Conservation (phyloP, 2,888 invertebrate genomes). For the Melitaea athalia region DNA sequence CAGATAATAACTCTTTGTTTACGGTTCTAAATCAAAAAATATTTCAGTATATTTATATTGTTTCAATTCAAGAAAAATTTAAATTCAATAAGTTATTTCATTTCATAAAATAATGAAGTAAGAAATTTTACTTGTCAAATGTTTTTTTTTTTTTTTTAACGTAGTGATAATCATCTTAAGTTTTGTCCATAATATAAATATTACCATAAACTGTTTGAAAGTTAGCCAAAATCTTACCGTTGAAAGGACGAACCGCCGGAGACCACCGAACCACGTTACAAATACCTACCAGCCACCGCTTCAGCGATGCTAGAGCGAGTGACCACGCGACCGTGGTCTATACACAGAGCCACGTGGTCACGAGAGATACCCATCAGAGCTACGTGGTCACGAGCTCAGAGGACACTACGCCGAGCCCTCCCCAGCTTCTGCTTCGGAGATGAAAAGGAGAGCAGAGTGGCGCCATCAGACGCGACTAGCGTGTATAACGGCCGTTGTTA, state of each 20-base stretch:
- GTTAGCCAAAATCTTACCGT: constrained; percentile 18
- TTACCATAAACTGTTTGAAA: constrained; percentile 6
- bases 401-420: constrained; percentile 54
- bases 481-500: constrained; percentile 63
- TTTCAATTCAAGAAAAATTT: no score
- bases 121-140: no score
- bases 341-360: constrained; percentile 47
- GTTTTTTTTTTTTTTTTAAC: no score
- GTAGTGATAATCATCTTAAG: neutral
- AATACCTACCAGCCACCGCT: constrained; percentile 64
- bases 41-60: no score
- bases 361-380: constrained; percentile 43
- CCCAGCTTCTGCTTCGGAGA: constrained; percentile 62
- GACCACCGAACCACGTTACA: constrained; percentile 55
- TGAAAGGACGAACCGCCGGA: constrained; percentile 64
- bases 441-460: constrained; percentile 59
- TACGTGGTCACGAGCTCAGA: constrained; percentile 50
- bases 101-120: no score
- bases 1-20: no score
- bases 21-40: no score
- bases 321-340: constrained; percentile 44
- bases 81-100: no score
- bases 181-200: neutral
- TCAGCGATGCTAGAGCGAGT: constrained; percentile 55
- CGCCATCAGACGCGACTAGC: constrained; percentile 64